phyloP scores from a whole-genome alignment of 2,113 vertebrate species.

The Poeciliopsis turrubarensis region DNA sequence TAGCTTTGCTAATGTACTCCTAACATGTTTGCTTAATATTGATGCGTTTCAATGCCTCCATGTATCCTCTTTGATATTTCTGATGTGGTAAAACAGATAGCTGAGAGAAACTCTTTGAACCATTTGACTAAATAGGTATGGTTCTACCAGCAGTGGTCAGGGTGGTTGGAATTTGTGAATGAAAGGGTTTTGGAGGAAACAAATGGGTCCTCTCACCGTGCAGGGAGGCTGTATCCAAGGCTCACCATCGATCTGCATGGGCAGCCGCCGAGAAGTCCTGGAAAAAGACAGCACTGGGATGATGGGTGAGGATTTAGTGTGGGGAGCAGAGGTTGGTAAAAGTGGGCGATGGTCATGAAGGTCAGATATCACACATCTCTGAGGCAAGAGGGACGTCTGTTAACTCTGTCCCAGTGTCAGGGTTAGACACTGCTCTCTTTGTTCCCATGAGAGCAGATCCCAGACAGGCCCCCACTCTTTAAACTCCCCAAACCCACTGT shows the following conservation, averaged over 20 bases:
- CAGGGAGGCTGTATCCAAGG: slow-evolving; percentile 97
- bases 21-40: too few relatives aligned
- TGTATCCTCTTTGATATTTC: too few relatives aligned
- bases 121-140: background rate
- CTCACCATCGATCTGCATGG: slow-evolving; percentile 98
- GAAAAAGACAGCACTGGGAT: slow-evolving; percentile 16
- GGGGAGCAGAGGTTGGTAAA: background rate
- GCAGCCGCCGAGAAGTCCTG: slow-evolving; percentile 91
- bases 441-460: slow-evolving; percentile 75
- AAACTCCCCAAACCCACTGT: slow-evolving; percentile 66
- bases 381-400: slow-evolving; percentile 57
- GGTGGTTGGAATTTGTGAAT: background rate
- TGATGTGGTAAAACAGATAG: too few relatives aligned
- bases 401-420: slow-evolving; percentile 63
- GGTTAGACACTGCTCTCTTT: slow-evolving; percentile 76
- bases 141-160: background rate
- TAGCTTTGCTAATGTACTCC: too few relatives aligned
- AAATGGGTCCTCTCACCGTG: slow-evolving; percentile 79
- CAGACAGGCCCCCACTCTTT: slow-evolving; percentile 73
- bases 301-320: background rate
- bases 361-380: slow-evolving; percentile 68
- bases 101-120: too few relatives aligned
- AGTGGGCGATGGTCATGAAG: slow-evolving; percentile 19
- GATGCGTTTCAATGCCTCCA: too few relatives aligned
- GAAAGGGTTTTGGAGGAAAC: background rate